phyloP scores from a whole-genome alignment of 1,140 invertebrate genomes.

The Drosophila bipectinata region DNA sequence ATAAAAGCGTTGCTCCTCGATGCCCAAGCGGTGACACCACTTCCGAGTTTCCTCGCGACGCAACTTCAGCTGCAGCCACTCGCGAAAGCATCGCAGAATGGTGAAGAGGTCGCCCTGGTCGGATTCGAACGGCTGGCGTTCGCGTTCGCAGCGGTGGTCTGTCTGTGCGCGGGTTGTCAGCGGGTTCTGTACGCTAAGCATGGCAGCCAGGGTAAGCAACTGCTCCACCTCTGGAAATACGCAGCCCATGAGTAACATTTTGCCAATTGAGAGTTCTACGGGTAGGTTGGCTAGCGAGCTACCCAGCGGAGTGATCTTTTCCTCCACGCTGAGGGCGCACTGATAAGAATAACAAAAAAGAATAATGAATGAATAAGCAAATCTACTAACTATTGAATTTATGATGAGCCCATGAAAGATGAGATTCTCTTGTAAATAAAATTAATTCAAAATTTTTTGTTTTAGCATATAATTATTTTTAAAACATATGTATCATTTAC shows the following conservation, averaged over 20 bases:
- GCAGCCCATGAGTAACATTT: constrained; percentile 97
- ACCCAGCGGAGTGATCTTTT: constrained; percentile 95
- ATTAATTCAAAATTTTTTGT: too few species aligned
- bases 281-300: constrained; percentile 94
- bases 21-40: constrained; percentile 94
- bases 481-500: too few species aligned
- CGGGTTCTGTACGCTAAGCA: constrained; percentile 96
- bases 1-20: constrained; percentile 98
- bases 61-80: constrained; percentile 93
- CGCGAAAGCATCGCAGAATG: constrained; percentile 93
- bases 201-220: constrained; percentile 95
- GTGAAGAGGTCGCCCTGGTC: constrained; percentile 97
- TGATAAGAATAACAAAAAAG: not conserved
- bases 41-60: constrained; percentile 85
- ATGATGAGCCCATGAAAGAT: too few species aligned
- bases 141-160: constrained; percentile 90
- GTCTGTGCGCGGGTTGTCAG: constrained; percentile 95
- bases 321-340: constrained; percentile 91
- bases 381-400: not conserved
- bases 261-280: constrained; percentile 97
- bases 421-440: too few species aligned
- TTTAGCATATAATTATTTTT: too few species aligned
- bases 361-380: not conserved
- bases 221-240: constrained; percentile 96
- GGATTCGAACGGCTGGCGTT: constrained; percentile 59